Conservation (phyloP, 2,888 invertebrate species). For the Melinaea menophilus region DNA sequence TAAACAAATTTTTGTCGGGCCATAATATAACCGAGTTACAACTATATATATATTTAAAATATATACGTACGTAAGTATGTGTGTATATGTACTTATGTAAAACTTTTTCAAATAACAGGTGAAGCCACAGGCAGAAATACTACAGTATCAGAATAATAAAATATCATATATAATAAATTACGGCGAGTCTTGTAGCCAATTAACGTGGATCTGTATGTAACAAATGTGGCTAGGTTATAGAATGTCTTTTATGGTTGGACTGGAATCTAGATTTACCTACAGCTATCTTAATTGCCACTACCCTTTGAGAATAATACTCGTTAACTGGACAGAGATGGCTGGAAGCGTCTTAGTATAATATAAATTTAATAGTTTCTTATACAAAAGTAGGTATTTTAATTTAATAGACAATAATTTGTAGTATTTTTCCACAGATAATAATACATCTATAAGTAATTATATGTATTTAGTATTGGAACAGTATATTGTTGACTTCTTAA, state of each 20-base stretch:
- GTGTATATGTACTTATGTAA: not conserved
- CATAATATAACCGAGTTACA: too few relatives aligned
- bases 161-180: not conserved
- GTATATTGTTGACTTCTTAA: not conserved
- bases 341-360: constrained; percentile 1
- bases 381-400: not conserved
- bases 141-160: not conserved
- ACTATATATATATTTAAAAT: too few relatives aligned
- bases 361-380: not conserved
- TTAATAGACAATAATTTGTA: not conserved
- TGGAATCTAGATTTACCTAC: constrained; percentile 21
- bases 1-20: too few relatives aligned
- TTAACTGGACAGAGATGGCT: not conserved
- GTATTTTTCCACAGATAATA: not conserved
- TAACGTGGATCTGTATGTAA: not conserved
- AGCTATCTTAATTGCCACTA: constrained; percentile 22
- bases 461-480: not conserved
- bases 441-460: not conserved
- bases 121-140: too few relatives aligned
- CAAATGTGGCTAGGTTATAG: constrained; percentile 6
- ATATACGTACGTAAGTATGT: too few relatives aligned
- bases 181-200: not conserved
- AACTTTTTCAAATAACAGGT: not conserved
- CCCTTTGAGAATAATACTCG: constrained; percentile 4
- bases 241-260: constrained; percentile 23